phyloP scores from a whole-genome alignment of 1,140 invertebrate genomes.

The Heterodera carotae region DNA sequence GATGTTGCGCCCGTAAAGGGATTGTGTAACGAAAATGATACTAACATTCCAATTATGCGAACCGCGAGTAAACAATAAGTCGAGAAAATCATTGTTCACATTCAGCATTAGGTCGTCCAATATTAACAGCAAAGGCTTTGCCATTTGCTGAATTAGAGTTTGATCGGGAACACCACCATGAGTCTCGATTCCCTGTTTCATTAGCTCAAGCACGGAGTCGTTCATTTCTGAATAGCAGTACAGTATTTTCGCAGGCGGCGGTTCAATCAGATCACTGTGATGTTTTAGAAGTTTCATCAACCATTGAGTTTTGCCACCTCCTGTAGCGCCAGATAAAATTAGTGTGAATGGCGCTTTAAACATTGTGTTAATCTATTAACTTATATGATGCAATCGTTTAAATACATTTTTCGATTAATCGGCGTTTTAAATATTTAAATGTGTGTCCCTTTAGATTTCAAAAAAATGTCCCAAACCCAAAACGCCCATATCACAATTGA shows the following conservation, averaged over 20 bases:
- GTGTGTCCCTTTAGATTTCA: too few relatives aligned
- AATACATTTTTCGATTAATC: too few relatives aligned
- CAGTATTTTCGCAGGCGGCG: background rate
- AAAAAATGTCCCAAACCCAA: too few relatives aligned
- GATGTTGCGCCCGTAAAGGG: background rate
- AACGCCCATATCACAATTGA: too few relatives aligned
- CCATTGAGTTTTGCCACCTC: background rate
- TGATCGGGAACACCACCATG: background rate
- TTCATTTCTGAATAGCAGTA: background rate
- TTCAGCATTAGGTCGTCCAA: constrained; percentile 18
- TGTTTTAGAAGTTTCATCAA: background rate
- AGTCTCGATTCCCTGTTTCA: background rate
- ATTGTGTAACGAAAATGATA: constrained; percentile 22
- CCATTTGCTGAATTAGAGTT: background rate
- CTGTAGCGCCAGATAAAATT: background rate
- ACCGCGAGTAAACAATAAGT: background rate
- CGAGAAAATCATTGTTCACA: constrained; percentile 11
- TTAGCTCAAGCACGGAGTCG: background rate
- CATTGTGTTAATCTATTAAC: too few relatives aligned
- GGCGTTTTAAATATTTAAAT: too few relatives aligned
- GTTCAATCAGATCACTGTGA: background rate
- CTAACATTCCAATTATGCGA: background rate
- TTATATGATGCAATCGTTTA: too few relatives aligned
- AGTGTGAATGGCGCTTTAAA: background rate
- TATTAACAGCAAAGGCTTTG: background rate